Percentiles rank a stretch among this genome's conserved stretches.
Evolutionary conservation across 1,140 invertebrate species (phyloP).

Genomic region (Micrasema longulum): DNA sequence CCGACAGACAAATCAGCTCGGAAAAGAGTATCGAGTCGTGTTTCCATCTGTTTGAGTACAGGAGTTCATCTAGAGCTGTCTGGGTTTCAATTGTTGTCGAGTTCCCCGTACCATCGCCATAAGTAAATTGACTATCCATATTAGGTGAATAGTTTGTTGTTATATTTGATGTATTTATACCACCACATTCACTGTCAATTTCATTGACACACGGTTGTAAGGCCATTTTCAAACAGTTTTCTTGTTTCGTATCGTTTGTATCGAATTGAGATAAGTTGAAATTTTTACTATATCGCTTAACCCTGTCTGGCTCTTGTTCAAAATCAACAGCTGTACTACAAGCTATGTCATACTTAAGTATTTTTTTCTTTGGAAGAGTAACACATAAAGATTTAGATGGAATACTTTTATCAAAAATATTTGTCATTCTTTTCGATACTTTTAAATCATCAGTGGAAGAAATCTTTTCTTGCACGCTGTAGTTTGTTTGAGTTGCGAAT

Average conservation of each 20-base stretch:
- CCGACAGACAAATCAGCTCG: slow-evolving; percentile 18
- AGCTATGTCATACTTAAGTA: too few relatives aligned
- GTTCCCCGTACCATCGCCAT: not conserved
- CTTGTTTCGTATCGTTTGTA: not conserved
- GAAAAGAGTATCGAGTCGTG: slow-evolving; percentile 21
- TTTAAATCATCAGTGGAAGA: too few relatives aligned
- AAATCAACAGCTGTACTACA: too few relatives aligned
- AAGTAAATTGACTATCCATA: not conserved
- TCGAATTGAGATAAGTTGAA: too few relatives aligned
- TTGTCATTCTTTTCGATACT: too few relatives aligned
- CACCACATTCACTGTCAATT: not conserved
- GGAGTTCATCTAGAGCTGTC: slow-evolving; percentile 33
- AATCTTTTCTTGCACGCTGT: slow-evolving; percentile 1
- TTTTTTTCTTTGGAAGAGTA: too few relatives aligned
- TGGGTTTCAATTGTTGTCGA: slow-evolving; percentile 29
- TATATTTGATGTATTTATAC: not conserved
- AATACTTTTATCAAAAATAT: too few relatives aligned
- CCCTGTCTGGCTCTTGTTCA: too few relatives aligned
- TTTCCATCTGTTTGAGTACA: slow-evolving; percentile 21
- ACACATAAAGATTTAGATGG: too few relatives aligned
- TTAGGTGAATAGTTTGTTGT: not conserved
- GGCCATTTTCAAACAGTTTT: not conserved
- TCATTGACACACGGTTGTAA: not conserved
- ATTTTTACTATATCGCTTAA: too few relatives aligned
- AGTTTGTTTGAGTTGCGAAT: slow-evolving; percentile 15